A percentile compares a stretch with the other conserved stretches of the same genome.
These are phyloP conservation scores for Macropus fuliginosus DNA, from an alignment of 2,797 vertebrate genomes.

Conservation along the genomic window DNA sequence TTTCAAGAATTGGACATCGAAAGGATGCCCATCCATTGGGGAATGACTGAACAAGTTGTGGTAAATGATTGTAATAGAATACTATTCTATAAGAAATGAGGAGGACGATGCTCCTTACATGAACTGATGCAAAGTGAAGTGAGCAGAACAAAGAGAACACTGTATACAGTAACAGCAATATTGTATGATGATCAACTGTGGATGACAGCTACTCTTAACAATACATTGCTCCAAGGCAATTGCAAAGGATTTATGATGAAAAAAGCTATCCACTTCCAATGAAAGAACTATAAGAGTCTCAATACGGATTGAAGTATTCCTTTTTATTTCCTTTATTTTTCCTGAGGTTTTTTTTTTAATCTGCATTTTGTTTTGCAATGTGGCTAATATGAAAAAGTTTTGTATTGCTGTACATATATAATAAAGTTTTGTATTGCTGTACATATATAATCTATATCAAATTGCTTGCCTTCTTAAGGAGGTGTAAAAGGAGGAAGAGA, in stretches of 20 bases:
- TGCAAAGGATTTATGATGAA: background rate
- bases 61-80: background rate
- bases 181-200: background rate
- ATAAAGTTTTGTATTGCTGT: background rate
- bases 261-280: background rate
- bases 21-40: background rate
- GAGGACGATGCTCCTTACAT: background rate
- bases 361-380: background rate
- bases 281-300: background rate
- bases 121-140: background rate
- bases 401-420: no score
- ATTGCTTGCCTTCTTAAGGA: background rate
- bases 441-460: background rate
- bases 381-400: background rate
- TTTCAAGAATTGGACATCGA: background rate
- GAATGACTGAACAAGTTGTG: background rate
- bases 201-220: background rate
- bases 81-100: background rate
- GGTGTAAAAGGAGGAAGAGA: background rate
- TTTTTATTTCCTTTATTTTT: background rate
- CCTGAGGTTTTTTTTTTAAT: background rate
- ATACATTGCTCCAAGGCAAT: background rate
- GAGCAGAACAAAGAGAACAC: background rate
- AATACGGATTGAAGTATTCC: background rate
- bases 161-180: background rate